Evolutionary conservation across 2,113 vertebrate genomes (phyloP).

Genomic region (Myxocyprinus asiaticus): DNA sequence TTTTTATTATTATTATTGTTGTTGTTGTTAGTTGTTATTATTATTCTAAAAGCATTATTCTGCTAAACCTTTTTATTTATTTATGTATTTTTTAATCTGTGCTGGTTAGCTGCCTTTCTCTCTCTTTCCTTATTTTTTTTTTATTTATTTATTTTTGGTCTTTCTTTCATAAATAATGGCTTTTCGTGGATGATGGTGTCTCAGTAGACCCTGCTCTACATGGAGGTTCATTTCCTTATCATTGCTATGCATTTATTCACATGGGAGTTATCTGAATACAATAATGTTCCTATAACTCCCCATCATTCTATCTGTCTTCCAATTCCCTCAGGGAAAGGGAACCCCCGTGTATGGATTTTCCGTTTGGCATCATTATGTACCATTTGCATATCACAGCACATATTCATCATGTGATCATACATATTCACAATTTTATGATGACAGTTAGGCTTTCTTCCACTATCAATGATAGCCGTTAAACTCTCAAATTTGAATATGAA

Average conservation of each 20-base stretch:
- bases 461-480: not conserved
- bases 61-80: not conserved
- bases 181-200: slow-evolving; percentile 35
- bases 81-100: not conserved
- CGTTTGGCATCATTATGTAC: slow-evolving; percentile 29
- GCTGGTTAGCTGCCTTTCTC: not conserved
- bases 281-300: slow-evolving; percentile 33
- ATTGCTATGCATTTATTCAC: slow-evolving; percentile 46
- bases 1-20: too few relatives aligned
- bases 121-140: not conserved
- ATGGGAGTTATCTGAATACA: slow-evolving; percentile 27
- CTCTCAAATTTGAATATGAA: slow-evolving; percentile 7
- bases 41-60: not conserved
- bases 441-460: not conserved
- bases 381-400: slow-evolving; percentile 32
- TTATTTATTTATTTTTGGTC: too few relatives aligned
- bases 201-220: slow-evolving; percentile 23
- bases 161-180: slow-evolving; percentile 30
- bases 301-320: slow-evolving; percentile 14
- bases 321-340: slow-evolving; percentile 14
- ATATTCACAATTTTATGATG: slow-evolving; percentile 8
- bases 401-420: slow-evolving; percentile 25
- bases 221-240: slow-evolving; percentile 45
- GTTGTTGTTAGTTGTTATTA: not conserved
- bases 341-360: not conserved